A percentile compares a stretch with the other conserved stretches of the same genome.
Evolutionary conservation across 2,888 invertebrate genomes (phyloP).

Genomic region (Caenorhabditis sp.): DNA sequence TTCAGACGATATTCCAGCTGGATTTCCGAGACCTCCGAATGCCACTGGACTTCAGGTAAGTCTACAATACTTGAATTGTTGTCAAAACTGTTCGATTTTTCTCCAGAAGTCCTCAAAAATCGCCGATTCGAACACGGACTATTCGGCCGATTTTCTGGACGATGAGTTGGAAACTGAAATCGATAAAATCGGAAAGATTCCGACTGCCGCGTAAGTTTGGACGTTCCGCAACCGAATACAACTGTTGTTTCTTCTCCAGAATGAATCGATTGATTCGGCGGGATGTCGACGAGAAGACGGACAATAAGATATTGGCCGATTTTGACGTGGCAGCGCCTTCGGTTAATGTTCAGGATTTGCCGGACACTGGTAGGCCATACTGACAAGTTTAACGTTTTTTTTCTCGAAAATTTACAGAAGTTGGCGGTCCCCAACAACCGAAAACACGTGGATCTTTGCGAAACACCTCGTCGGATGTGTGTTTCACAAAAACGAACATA

Average conservation of each 20-base stretch:
- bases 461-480: constrained; percentile 15
- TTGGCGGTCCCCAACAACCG: background rate
- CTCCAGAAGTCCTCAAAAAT: background rate
- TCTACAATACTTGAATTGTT: background rate
- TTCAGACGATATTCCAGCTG: constrained; percentile 42
- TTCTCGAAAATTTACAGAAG: background rate
- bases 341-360: constrained; percentile 66
- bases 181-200: constrained; percentile 25
- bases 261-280: constrained; percentile 48
- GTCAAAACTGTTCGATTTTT: background rate
- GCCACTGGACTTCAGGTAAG: constrained; percentile 18
- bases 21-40: constrained; percentile 54
- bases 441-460: background rate
- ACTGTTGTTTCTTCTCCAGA: constrained; percentile 25
- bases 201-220: constrained; percentile 9
- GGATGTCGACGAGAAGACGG: background rate
- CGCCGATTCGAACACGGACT: constrained; percentile 15
- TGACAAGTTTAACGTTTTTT: constrained; percentile 6
- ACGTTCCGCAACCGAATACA: background rate
- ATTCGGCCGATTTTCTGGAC: constrained; percentile 29
- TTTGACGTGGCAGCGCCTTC: constrained; percentile 64
- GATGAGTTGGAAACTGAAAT: constrained; percentile 28
- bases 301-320: constrained; percentile 34
- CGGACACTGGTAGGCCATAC: too few relatives aligned
- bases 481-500: constrained; percentile 35